These are phyloP conservation scores for Bostrychus sinensis DNA, from an alignment of 2,113 vertebrate genomes.

Conservation along the genomic window DNA sequence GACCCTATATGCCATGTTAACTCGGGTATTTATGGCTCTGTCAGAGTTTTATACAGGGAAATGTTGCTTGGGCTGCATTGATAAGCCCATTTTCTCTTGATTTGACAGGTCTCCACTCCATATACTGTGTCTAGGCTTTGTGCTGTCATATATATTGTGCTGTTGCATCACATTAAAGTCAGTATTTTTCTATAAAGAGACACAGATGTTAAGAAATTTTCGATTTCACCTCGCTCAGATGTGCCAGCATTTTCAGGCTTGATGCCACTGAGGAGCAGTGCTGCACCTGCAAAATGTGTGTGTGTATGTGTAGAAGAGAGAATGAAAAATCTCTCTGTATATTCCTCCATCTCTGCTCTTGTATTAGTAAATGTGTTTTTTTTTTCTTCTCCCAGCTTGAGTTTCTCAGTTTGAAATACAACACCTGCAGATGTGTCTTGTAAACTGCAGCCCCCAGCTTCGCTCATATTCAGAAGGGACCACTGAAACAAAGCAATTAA, in stretches of 20 bases:
- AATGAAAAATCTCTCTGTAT: constrained; percentile 37
- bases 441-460: constrained; percentile 62
- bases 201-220: constrained; percentile 58
- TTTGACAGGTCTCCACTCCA: constrained; percentile 41
- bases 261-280: constrained; percentile 26
- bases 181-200: constrained; percentile 45
- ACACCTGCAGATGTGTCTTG: constrained; percentile 78
- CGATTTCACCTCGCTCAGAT: constrained; percentile 46
- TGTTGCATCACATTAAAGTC: constrained; percentile 34
- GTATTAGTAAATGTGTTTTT: constrained; percentile 35
- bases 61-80: constrained; percentile 17
- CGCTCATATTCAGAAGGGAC: constrained; percentile 60
- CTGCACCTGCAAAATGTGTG: constrained; percentile 55
- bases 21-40: constrained; percentile 47
- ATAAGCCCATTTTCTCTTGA: constrained; percentile 30
- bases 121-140: constrained; percentile 21
- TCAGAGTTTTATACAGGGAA: constrained; percentile 25
- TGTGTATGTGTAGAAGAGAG: constrained; percentile 4
- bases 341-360: constrained; percentile 36
- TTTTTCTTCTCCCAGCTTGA: constrained; percentile 51
- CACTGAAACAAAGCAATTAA: constrained; percentile 76
- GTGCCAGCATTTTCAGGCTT: constrained; percentile 23
- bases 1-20: constrained; percentile 23
- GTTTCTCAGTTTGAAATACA: constrained; percentile 69
- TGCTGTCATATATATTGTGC: constrained; percentile 39